A percentile compares a stretch with the other conserved stretches of the same genome.
Evolutionary conservation across 2,888 invertebrate genomes (phyloP).

Genomic region (Galerucella pusilla): DNA sequence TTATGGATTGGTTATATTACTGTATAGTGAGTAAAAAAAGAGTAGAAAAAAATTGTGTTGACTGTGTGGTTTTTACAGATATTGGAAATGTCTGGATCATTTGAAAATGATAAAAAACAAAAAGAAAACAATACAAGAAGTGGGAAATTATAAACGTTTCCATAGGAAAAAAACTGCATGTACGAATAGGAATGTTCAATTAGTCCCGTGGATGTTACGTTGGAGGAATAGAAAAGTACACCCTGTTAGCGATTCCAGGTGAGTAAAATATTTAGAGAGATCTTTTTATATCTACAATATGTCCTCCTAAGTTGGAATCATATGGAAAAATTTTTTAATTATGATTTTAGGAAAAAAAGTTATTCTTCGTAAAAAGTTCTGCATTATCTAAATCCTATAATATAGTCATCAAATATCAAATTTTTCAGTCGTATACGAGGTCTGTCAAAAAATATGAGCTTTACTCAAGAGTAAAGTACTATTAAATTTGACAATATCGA

Average conservation of each 20-base stretch:
- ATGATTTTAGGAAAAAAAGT: too few relatives aligned
- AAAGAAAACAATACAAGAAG: conserved; percentile 22
- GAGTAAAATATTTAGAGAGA: conserved; percentile 26
- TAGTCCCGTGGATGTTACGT: conserved; percentile 35
- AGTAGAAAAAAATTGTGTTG: background rate
- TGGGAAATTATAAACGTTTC: background rate
- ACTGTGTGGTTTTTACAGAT: conserved; percentile 35
- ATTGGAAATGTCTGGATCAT: conserved; percentile 42
- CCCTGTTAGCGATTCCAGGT: conserved; percentile 42
- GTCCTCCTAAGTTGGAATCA: too few relatives aligned
- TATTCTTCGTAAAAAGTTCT: too few relatives aligned
- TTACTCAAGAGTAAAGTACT: too few relatives aligned
- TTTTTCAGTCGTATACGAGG: too few relatives aligned
- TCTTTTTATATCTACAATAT: too few relatives aligned
- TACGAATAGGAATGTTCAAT: conserved; percentile 8
- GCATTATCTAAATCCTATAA: too few relatives aligned
- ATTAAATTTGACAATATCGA: too few relatives aligned
- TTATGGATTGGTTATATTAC: background rate
- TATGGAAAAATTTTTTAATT: too few relatives aligned
- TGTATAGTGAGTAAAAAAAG: background rate
- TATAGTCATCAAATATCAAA: too few relatives aligned
- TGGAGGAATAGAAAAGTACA: conserved; percentile 43
- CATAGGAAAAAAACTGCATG: conserved; percentile 17
- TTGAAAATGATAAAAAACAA: conserved; percentile 47
- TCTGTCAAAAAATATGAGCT: too few relatives aligned